phyloP scores from a whole-genome alignment of 2,113 vertebrate species.

The Carlito syrichta region DNA sequence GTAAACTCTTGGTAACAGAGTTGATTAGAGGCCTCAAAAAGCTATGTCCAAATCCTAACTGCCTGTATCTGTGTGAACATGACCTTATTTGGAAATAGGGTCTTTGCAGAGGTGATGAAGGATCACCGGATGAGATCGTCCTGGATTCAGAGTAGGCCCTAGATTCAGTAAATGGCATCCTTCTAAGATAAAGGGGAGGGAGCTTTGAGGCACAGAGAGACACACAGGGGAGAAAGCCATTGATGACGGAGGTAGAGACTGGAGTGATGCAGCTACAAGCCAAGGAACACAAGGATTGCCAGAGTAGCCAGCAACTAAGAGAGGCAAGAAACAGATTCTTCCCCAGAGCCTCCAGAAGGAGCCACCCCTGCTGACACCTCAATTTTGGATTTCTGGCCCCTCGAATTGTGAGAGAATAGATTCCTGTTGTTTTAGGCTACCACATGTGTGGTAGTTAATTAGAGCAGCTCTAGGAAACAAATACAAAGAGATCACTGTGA shows the following conservation, averaged over 20 bases:
- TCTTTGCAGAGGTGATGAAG: neutral
- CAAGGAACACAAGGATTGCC: neutral
- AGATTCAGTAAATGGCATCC: neutral
- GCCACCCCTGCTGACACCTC: neutral
- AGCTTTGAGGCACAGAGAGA: neutral
- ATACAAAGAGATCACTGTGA: neutral
- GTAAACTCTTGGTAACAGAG: neutral
- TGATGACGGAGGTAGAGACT: neutral
- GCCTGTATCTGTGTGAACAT: neutral
- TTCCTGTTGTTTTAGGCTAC: neutral
- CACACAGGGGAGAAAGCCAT: fast-evolving
- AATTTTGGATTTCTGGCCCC: neutral
- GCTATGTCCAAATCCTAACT: neutral
- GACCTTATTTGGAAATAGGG: neutral
- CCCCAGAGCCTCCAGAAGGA: neutral
- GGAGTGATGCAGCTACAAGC: neutral
- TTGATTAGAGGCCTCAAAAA: neutral
- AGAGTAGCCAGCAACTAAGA: neutral
- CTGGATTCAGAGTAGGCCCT: neutral
- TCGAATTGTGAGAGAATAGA: neutral
- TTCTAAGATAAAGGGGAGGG: neutral
- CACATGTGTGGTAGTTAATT: neutral
- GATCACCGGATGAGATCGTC: neutral
- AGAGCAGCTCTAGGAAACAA: neutral
- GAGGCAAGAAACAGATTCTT: neutral